Evolutionary conservation across 2,888 invertebrate genomes (phyloP).

Genomic region (Heliconius hortense): DNA sequence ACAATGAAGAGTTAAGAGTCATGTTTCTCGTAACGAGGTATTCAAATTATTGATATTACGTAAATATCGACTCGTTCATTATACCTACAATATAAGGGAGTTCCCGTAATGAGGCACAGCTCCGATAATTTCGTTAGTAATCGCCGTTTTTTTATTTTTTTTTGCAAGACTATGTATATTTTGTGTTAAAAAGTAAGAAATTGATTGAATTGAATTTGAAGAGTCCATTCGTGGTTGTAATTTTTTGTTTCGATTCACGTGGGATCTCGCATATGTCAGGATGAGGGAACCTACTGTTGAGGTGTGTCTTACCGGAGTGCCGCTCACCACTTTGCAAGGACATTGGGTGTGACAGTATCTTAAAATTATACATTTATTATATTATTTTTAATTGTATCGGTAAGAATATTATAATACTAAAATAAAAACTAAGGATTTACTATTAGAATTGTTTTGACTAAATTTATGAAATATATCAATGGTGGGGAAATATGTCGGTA

Average conservation of each 20-base stretch:
- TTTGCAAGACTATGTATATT: not conserved
- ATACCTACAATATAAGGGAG: not conserved
- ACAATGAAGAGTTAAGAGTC: constrained; percentile 28
- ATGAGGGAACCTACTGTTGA: too few species aligned
- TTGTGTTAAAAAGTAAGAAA: not conserved
- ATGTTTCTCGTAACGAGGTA: constrained; percentile 28
- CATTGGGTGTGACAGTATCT: too few species aligned
- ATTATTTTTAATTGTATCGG: too few species aligned
- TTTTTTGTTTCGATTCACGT: too few species aligned
- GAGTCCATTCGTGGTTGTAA: not conserved
- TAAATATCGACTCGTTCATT: constrained; percentile 14
- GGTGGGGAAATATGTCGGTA: too few species aligned
- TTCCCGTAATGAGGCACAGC: constrained; percentile 7
- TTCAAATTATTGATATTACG: constrained; percentile 24
- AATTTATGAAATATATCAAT: too few species aligned
- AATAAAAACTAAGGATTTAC: too few species aligned
- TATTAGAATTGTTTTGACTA: too few species aligned
- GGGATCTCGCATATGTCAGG: not conserved
- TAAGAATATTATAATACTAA: too few species aligned
- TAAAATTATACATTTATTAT: too few species aligned
- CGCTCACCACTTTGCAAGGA: too few species aligned
- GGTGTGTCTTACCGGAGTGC: too few species aligned
- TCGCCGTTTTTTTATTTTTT: not conserved
- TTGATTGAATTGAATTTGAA: not conserved
- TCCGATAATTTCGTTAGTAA: not conserved